Evolutionary conservation across 2,888 invertebrate species (phyloP), one percentile per base, ranked within the genome.

Genomic region (Melanchra persicariae): DNA sequence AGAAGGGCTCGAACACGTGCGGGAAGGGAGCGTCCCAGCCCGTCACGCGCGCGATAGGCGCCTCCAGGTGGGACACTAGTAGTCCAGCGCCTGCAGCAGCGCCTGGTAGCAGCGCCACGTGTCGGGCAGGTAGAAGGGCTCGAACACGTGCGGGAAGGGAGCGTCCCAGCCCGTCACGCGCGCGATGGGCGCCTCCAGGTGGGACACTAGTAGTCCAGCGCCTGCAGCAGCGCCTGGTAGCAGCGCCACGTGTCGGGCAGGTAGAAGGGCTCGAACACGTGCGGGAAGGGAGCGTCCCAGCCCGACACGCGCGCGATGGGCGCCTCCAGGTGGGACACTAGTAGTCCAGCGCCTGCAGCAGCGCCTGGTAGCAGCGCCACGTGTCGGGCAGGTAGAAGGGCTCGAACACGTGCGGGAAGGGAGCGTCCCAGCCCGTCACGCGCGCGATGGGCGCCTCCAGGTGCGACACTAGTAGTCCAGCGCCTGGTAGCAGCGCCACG

Each of bases 11-110:
- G 94, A 98, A 99, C 60, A 99, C 97, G 93, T 99, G 99, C 8
- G 99, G 99, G 95, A 99, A 99, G 17, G 99, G 99, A 4, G 99
- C 98, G 96, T 99, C 99, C 97, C 99, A 99, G 17, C 99, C 99
- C 34, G 99, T 97, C 60, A 99, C 98, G 81, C 99, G 97, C 57
- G 97, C 95, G 19, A 99, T 96, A 0, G 99, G 99, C 1, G 99
- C 99, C 93, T 99, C n/a, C n/a, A n/a, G n/a, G n/a, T n/a, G n/a
- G n/a, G n/a, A 12, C 17, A 24, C 59, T 69, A 84, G 57, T 98
- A 99, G 77, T 98, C 96, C 1, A 99, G 89, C 0, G 98, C 93
- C 70, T 97, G 97, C 79, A 97, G 97, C 55, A 99, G 96, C 0
- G 98, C 98, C 70, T 98, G 97, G 74, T 98, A 96, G 90, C 99